Base-by-base conservation (phyloP, 2,888 invertebrate genomes). In the Lumbricus terrestris region DNA sequence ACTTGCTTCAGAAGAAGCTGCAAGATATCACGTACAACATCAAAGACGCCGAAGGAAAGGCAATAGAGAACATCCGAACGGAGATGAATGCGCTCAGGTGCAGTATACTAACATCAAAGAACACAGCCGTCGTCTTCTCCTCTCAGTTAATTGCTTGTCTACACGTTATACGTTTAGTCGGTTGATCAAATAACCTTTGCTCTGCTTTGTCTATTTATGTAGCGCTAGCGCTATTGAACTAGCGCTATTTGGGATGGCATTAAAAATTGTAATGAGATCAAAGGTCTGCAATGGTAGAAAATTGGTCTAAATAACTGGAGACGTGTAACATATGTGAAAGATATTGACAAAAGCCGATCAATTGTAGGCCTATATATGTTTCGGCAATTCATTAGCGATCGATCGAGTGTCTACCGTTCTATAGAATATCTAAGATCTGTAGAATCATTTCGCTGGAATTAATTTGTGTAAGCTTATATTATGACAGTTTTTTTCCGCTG, bases 31-130 rank as follows among this genome's bases (percentile, higher is more conserved):
- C 34, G 47, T 89, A 89, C 69, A 35, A 29, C 54, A 69, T 89
- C 37, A 89, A n/a, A 35, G 89, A 89, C 37, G 47, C 89, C 37
- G 89, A 89, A 89, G 69, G 89, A 16, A 89, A 89, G n/a, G 47
- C 89, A 5, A 37, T 69, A 2, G 89, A 89, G n/a, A 89, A 89
- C 82, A 89, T 89, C 34, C 20, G 82, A 11, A 47, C 89, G 42
- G 89, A 89, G 54, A 42, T 89, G 34, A 69, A 69, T 23, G 34
- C 35, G 34, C 89, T 89, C 54, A 89, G 69, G 89, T 89, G n/a
- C n/a, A n/a, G n/a, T n/a, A n/a, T n/a, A n/a, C n/a, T n/a, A 89
- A 88, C 38, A 88, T 38, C 38, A 88, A 38, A 29, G 35, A 88
- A 88, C 29, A 34, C 6, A 8, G 69, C 69, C 69, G 69, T n/a